phyloP scores from a whole-genome alignment of 1,140 invertebrate species.

The Rhopalosiphum maidis region DNA sequence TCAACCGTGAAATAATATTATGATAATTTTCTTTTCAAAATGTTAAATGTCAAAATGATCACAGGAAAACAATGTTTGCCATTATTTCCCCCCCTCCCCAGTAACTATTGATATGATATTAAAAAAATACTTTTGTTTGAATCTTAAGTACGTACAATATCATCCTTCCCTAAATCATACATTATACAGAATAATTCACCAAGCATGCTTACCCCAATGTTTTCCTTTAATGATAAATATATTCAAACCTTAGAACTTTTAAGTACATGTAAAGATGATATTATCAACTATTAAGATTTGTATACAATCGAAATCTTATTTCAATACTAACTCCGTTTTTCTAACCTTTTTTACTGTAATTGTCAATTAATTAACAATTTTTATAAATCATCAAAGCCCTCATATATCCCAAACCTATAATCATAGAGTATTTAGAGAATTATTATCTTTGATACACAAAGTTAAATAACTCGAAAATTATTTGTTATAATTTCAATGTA shows the following conservation, averaged over 20 bases:
- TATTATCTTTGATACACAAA: not conserved
- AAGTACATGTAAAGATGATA: not conserved
- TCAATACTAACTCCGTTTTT: not conserved
- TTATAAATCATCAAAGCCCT: not conserved
- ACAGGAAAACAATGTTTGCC: not conserved
- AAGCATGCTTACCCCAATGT: not conserved
- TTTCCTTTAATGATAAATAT: not conserved
- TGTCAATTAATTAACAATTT: not conserved
- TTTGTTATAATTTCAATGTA: not conserved
- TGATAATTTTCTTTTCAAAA: not conserved
- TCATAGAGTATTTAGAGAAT: not conserved
- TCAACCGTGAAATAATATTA: conserved; percentile 17
- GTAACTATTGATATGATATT: not conserved
- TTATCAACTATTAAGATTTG: not conserved
- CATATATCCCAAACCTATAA: not conserved
- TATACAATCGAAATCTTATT: not conserved
- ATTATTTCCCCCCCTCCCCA: not conserved
- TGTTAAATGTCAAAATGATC: not conserved
- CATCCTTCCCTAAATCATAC: not conserved
- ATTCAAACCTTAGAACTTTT: not conserved
- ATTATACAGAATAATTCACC: not conserved
- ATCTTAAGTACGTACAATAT: not conserved
- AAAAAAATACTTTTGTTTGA: not conserved
- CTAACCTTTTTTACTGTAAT: not conserved
- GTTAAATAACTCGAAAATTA: not conserved